Evolutionary conservation across 2,113 vertebrate species (phyloP).

Genomic region (Ariopsis seemanni): DNA sequence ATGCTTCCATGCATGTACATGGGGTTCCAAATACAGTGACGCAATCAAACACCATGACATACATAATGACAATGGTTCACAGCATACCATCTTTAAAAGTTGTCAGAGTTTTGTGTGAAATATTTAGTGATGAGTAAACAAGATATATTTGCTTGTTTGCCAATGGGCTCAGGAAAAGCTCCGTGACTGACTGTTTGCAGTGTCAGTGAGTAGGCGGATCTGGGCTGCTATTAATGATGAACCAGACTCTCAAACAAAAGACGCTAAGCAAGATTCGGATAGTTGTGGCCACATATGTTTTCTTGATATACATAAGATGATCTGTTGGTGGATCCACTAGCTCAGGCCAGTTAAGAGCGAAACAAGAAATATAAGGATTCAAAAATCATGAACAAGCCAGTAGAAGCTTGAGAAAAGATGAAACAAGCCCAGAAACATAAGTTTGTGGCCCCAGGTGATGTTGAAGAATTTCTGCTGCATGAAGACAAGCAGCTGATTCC

Average conservation of each 20-base stretch:
- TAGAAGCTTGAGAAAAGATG: not conserved
- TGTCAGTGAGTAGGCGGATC: not conserved
- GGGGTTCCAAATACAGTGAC: not conserved
- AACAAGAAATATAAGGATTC: slow-evolving; percentile 2
- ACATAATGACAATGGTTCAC: not conserved
- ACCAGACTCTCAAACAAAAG: not conserved
- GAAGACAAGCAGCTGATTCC: not conserved
- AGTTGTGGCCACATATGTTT: not conserved
- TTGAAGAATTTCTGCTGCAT: not conserved
- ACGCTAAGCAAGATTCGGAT: not conserved
- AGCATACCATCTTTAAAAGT: not conserved
- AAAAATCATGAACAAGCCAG: not conserved
- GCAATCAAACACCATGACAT: not conserved
- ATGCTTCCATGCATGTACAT: not conserved
- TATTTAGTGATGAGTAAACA: not conserved
- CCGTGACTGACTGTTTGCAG: not conserved
- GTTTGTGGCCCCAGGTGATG: not conserved
- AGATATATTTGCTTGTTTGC: not conserved
- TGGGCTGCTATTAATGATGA: not conserved
- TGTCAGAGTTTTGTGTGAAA: not conserved
- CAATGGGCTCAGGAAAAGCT: not conserved
- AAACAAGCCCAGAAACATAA: slow-evolving; percentile 3
- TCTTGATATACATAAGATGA: not conserved
- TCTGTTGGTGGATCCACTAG: not conserved
- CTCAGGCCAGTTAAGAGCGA: not conserved